Percentiles rank a stretch among this genome's conserved stretches.
phyloP scores from a whole-genome alignment of 2,888 invertebrate genomes.

The Stomorhina lunata region DNA sequence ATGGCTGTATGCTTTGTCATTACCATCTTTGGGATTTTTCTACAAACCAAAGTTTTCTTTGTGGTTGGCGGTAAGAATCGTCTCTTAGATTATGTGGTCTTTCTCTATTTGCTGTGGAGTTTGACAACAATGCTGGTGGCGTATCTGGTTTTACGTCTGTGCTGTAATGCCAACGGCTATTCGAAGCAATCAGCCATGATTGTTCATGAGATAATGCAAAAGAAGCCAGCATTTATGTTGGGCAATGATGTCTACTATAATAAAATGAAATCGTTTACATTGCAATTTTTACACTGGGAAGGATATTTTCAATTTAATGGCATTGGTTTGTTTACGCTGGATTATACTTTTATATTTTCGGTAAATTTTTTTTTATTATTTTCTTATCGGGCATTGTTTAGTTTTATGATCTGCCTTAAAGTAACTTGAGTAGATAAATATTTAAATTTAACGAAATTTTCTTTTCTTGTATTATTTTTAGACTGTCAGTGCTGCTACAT shows the following conservation, averaged over 20 bases:
- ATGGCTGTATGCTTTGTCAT: slow-evolving; percentile 78
- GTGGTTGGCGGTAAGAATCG: slow-evolving; percentile 74
- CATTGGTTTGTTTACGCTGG: slow-evolving; percentile 78
- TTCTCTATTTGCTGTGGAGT: slow-evolving; percentile 77
- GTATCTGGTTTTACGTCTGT: slow-evolving; percentile 76
- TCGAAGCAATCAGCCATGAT: slow-evolving; percentile 79
- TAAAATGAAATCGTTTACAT: slow-evolving; percentile 79
- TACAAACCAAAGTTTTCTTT: slow-evolving; percentile 78
- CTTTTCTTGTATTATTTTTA: slow-evolving; percentile 65
- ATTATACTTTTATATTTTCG: slow-evolving; percentile 80
- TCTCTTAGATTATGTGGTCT: slow-evolving; percentile 74
- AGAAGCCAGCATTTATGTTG: slow-evolving; percentile 79
- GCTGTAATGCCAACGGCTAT: slow-evolving; percentile 76
- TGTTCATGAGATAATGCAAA: slow-evolving; percentile 80
- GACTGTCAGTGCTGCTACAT: slow-evolving; percentile 79
- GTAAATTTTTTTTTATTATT: slow-evolving; percentile 68
- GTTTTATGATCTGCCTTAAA: neutral
- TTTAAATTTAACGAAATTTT: neutral
- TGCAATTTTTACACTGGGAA: slow-evolving; percentile 79
- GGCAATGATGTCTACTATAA: slow-evolving; percentile 79
- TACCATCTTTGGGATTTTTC: slow-evolving; percentile 78
- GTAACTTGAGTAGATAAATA: neutral
- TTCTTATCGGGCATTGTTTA: neutral
- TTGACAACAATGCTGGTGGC: slow-evolving; percentile 75
- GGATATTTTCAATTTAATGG: slow-evolving; percentile 79